These are phyloP conservation scores for Pristionchus arcanus DNA, from an alignment of 2,888 invertebrate genomes.

Conservation along the genomic window DNA sequence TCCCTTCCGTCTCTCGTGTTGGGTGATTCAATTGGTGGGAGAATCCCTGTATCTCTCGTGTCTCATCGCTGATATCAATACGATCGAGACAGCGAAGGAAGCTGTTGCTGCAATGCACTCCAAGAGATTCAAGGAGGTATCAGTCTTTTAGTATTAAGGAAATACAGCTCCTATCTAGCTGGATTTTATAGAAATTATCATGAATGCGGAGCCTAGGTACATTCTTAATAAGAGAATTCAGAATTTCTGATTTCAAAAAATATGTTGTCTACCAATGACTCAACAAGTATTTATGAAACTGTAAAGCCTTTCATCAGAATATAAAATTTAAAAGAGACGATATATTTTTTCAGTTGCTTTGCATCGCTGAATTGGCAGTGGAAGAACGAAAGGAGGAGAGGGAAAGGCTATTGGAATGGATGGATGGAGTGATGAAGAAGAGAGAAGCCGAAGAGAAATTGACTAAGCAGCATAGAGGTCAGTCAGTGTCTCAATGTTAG, in stretches of 20 bases:
- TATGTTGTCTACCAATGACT: too few species aligned
- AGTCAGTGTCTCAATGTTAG: too few species aligned
- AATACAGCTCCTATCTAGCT: too few species aligned
- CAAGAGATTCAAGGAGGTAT: slow-evolving; percentile 39
- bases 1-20: slow-evolving; percentile 26
- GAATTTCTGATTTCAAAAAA: too few species aligned
- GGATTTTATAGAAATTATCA: too few species aligned
- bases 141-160: background rate
- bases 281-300: background rate
- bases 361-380: background rate
- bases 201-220: too few species aligned
- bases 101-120: slow-evolving; percentile 28
- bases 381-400: slow-evolving; percentile 33
- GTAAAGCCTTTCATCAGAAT: too few species aligned
- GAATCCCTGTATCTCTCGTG: slow-evolving; percentile 45
- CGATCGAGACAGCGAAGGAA: slow-evolving; percentile 43
- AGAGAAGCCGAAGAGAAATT: slow-evolving; percentile 34
- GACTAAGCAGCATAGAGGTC: slow-evolving; percentile 47
- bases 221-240: too few species aligned
- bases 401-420: slow-evolving; percentile 9
- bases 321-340: too few species aligned
- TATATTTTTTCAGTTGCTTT: slow-evolving; percentile 35
- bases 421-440: slow-evolving; percentile 15
- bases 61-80: slow-evolving; percentile 43
- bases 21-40: slow-evolving; percentile 46